A percentile compares a stretch with the other conserved stretches of the same genome.
Evolutionary conservation across 2,888 invertebrate species (phyloP).

Genomic region (Cantharis rufa): DNA sequence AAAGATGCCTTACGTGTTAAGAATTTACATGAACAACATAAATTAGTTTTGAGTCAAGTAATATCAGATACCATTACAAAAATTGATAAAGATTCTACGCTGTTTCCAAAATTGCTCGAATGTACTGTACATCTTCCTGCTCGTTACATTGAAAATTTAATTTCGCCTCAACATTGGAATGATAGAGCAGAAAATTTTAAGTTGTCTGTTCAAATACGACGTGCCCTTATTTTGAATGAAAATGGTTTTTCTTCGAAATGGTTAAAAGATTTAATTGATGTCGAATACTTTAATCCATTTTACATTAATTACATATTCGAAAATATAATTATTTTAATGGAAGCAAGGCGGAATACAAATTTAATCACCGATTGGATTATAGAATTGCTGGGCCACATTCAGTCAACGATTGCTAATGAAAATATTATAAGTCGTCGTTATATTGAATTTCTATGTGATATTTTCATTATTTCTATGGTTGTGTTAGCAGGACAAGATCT

Average conservation of each 20-base stretch:
- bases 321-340: slow-evolving; percentile 56
- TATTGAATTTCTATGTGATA: slow-evolving; percentile 63
- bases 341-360: slow-evolving; percentile 48
- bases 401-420: slow-evolving; percentile 65
- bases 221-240: slow-evolving; percentile 58
- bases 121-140: slow-evolving; percentile 61
- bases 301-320: slow-evolving; percentile 61
- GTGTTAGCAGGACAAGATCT: slow-evolving; percentile 64
- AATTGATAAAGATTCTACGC: slow-evolving; percentile 33
- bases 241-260: slow-evolving; percentile 60
- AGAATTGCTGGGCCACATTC: slow-evolving; percentile 71
- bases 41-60: slow-evolving; percentile 51
- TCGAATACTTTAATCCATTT: slow-evolving; percentile 45
- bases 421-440: slow-evolving; percentile 40
- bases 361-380: slow-evolving; percentile 60
- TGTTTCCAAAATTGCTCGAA: slow-evolving; percentile 63
- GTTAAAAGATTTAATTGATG: slow-evolving; percentile 70
- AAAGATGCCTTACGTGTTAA: slow-evolving; percentile 57
- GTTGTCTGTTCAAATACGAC: slow-evolving; percentile 60
- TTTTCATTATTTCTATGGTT: slow-evolving; percentile 64
- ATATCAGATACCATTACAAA: slow-evolving; percentile 34
- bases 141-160: slow-evolving; percentile 66
- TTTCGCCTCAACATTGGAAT: slow-evolving; percentile 69
- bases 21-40: slow-evolving; percentile 65
- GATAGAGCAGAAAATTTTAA: slow-evolving; percentile 56